Evolutionary conservation across 2,113 vertebrate genomes (phyloP).

Genomic region (Geothlypis trichas): DNA sequence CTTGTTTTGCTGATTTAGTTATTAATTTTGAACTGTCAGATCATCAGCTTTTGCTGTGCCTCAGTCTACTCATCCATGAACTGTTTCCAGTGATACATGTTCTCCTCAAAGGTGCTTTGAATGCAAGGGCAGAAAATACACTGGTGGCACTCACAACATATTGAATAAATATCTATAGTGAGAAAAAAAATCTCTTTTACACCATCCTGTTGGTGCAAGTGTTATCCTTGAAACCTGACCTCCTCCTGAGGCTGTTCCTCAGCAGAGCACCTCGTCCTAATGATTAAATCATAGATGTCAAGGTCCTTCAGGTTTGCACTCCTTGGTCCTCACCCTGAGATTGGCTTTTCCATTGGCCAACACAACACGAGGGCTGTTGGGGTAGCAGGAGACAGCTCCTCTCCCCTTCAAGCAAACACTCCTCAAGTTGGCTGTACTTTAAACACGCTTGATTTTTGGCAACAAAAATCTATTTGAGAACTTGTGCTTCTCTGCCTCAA

Average conservation of each 20-base stretch:
- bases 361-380: neutral
- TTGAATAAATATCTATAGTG: neutral
- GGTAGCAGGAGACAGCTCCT: neutral
- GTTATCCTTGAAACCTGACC: constrained; percentile 16
- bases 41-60: neutral
- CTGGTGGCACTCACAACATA: neutral
- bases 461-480: neutral
- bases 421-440: neutral
- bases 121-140: neutral
- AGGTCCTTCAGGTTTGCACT: neutral
- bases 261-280: neutral
- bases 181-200: neutral
- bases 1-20: neutral
- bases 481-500: neutral
- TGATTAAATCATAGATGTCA: constrained; percentile 24
- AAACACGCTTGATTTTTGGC: neutral
- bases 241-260: neutral
- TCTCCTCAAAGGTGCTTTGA: neutral
- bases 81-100: neutral
- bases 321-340: neutral
- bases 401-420: neutral
- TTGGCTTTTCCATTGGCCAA: neutral
- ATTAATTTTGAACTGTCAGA: neutral
- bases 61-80: neutral
- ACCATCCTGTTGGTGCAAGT: neutral